These are phyloP conservation scores for Premnoplex brunnescens DNA, from an alignment of 2,797 vertebrate species.

Conservation along the genomic window DNA sequence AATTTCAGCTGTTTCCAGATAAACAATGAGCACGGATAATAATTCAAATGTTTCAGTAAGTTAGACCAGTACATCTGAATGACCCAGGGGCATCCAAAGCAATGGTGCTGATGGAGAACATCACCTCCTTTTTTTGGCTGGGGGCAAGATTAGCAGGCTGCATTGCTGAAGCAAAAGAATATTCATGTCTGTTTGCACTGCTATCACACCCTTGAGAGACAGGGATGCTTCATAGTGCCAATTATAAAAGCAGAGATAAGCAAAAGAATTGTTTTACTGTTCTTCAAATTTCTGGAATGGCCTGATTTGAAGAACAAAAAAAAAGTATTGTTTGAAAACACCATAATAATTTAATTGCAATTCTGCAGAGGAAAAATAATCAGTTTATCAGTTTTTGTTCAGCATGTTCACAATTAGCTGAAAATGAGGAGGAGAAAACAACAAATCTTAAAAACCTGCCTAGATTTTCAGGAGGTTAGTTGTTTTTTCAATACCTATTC, in stretches of 20 bases:
- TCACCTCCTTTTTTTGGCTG: not conserved
- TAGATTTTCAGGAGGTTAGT: not conserved
- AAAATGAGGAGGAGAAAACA: not conserved
- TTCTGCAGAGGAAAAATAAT: not conserved
- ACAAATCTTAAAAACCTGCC: not conserved
- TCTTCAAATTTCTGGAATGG: not conserved
- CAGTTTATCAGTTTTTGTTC: not conserved
- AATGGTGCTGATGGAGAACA: fast-evolving
- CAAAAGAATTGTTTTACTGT: not conserved
- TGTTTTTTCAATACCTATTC: not conserved
- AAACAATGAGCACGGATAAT: not conserved
- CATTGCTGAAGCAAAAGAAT: not conserved
- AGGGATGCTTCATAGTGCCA: not conserved
- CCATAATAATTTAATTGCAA: not conserved
- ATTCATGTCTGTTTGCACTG: not conserved
- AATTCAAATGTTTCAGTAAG: not conserved
- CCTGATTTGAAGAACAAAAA: not conserved
- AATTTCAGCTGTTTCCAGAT: not conserved
- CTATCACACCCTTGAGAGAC: not conserved
- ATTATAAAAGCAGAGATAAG: not conserved
- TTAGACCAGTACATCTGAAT: not conserved
- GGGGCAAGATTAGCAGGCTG: not conserved
- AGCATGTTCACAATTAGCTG: not conserved
- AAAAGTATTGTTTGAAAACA: not conserved
- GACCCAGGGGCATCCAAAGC: not conserved